A percentile compares a stretch with the other conserved stretches of the same genome.
phyloP scores from a whole-genome alignment of 2,888 invertebrate genomes.

The Melanostoma mellinum region DNA sequence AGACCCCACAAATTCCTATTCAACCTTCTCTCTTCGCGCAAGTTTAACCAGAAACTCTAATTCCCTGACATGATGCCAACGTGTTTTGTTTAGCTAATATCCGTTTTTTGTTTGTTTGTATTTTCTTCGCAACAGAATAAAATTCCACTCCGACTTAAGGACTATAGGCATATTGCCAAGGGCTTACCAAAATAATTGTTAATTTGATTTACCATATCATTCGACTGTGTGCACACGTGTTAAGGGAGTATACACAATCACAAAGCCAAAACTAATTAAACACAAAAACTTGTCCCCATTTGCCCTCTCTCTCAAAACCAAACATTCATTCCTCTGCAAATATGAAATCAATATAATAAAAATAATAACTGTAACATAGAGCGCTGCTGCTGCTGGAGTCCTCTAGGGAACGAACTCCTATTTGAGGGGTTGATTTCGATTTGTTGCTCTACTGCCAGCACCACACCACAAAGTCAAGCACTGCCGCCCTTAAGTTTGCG shows the following conservation, averaged over 20 bases:
- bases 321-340: background rate
- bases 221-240: background rate
- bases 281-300: slow-evolving; percentile 50
- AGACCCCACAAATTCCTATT: no score
- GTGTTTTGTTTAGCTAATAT: no score
- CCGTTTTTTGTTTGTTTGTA: no score
- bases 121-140: no score
- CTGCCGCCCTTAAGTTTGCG: background rate
- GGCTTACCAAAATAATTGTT: slow-evolving; percentile 18
- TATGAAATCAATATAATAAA: slow-evolving; percentile 37
- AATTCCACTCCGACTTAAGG: no score
- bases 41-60: no score
- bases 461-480: background rate
- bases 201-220: slow-evolving; percentile 26
- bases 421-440: no score
- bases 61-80: no score
- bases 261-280: slow-evolving; percentile 55
- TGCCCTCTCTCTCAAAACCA: slow-evolving; percentile 24
- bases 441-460: background rate
- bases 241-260: background rate
- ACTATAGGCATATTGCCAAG: background rate
- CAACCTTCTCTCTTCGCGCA: no score
- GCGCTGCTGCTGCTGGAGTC: background rate
- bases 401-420: no score
- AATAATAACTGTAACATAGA: background rate